These are phyloP conservation scores for Centropyge bicolor DNA, from an alignment of 2,797 vertebrate species.

Conservation along the genomic window DNA sequence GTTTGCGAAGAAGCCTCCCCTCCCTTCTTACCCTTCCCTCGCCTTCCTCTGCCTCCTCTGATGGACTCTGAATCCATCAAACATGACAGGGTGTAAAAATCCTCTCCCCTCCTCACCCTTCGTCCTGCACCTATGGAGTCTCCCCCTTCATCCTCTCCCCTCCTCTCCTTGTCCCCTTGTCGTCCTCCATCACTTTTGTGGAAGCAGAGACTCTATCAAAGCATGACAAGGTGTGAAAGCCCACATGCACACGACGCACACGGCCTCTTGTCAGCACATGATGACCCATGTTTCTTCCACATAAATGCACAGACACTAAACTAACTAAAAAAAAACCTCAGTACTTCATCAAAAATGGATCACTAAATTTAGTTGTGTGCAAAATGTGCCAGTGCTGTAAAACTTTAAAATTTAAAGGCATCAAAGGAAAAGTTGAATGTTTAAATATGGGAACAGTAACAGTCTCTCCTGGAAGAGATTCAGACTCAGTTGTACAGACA, in stretches of 20 bases:
- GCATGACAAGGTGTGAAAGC: constrained; percentile 58
- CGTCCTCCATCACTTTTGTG: constrained; percentile 36
- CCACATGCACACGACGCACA: constrained; percentile 1
- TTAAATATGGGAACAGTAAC: not conserved
- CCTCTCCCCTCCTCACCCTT: constrained; percentile 15
- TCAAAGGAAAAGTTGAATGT: not conserved
- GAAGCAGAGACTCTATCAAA: constrained; percentile 42
- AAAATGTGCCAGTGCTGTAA: not conserved
- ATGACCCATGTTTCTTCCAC: constrained; percentile 1
- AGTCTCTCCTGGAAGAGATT: too few relatives aligned
- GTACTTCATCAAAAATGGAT: not conserved
- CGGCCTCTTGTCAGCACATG: constrained; percentile 31
- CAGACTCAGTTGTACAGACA: too few relatives aligned
- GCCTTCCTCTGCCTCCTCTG: constrained; percentile 23
- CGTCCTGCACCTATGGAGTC: not conserved
- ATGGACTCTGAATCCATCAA: constrained; percentile 46
- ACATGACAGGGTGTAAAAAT: constrained; percentile 38
- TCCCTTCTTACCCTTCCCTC: not conserved
- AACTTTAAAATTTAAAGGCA: not conserved
- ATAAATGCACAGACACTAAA: constrained; percentile 11
- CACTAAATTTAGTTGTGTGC: not conserved
- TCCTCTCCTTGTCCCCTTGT: constrained; percentile 7
- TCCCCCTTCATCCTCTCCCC: not conserved
- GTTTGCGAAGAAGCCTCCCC: constrained; percentile 21
- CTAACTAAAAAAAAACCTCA: not conserved